phyloP scores from a whole-genome alignment of 1,140 invertebrate genomes.

The Brachionus paranguensis region DNA sequence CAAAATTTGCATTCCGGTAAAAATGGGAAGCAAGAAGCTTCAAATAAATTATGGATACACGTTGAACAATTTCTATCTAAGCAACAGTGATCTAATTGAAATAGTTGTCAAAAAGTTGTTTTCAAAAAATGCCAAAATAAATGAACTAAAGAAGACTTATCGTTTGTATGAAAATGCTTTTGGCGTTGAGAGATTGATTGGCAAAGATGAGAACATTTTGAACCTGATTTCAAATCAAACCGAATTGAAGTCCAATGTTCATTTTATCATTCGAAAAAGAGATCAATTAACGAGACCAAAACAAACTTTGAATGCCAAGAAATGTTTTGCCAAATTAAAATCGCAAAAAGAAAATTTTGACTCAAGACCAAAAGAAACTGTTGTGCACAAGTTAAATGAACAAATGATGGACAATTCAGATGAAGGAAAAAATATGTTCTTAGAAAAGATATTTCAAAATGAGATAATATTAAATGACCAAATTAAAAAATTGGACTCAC shows the following conservation, averaged over 20 bases:
- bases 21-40: not conserved
- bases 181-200: conserved; percentile 2
- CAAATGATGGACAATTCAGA: not conserved
- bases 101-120: not conserved
- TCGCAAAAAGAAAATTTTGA: not conserved
- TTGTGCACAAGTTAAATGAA: not conserved
- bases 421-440: not conserved
- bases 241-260: not conserved
- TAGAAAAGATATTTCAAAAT: not conserved
- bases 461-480: not conserved
- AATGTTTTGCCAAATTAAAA: not conserved
- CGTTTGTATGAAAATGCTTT: not conserved
- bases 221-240: not conserved
- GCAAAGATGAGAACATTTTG: not conserved
- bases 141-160: not conserved
- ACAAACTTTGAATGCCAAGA: not conserved
- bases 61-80: not conserved
- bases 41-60: not conserved
- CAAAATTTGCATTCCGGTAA: not conserved
- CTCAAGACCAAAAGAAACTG: not conserved
- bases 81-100: not conserved
- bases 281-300: not conserved
- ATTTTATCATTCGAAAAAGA: not conserved
- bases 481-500: not conserved
- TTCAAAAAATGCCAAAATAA: not conserved